Conservation (phyloP, 37 sponge, comb jelly and placozoan species). For the Ianthella basta region DNA sequence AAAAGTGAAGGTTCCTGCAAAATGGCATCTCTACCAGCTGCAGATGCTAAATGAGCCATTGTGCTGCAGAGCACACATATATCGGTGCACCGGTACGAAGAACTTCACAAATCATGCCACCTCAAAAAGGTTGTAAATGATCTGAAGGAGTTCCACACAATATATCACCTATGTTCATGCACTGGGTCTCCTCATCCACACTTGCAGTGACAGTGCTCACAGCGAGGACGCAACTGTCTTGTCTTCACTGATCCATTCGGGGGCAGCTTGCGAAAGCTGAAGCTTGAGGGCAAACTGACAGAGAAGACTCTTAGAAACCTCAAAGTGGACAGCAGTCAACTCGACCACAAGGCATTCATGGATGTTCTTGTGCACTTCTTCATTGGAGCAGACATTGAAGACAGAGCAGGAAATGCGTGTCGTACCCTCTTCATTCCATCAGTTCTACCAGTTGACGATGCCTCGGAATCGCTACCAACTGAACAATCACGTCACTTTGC, state of each 20-base stretch:
- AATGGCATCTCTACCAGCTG: conserved; percentile 1
- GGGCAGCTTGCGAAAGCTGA: background rate
- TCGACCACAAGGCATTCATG: background rate
- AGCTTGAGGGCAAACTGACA: background rate
- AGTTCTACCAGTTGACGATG: background rate
- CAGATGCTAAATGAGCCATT: background rate
- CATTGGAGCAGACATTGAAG: conserved; percentile 1
- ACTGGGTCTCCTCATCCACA: background rate
- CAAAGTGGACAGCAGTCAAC: background rate
- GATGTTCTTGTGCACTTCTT: background rate
- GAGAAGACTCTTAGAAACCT: background rate
- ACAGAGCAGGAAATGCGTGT: background rate
- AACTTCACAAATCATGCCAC: background rate
- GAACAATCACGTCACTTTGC: background rate
- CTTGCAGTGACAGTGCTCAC: background rate
- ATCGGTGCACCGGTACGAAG: background rate
- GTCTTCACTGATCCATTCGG: background rate
- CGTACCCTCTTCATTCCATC: conserved; percentile 10
- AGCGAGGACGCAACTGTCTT: background rate
- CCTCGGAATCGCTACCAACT: background rate
- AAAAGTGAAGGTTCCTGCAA: background rate
- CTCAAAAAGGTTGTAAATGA: background rate
- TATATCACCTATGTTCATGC: conserved; percentile 3
- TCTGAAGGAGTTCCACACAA: background rate
- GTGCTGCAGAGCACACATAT: background rate